Conservation (phyloP, 2,888 invertebrate species). For the Cetonia aurata region DNA sequence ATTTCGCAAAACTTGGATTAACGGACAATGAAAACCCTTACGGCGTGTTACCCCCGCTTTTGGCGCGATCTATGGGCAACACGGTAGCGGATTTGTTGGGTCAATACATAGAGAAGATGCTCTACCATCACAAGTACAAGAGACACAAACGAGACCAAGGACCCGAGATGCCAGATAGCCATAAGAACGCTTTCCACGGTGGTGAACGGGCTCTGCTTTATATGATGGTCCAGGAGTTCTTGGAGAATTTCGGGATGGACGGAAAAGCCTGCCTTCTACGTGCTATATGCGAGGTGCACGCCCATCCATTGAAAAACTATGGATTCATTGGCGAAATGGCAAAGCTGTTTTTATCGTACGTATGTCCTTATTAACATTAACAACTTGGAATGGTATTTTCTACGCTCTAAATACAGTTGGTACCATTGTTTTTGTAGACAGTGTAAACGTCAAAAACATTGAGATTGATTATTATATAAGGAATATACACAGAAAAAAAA, state of each 20-base stretch:
- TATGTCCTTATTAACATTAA: slow-evolving; percentile 49
- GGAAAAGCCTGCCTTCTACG: slow-evolving; percentile 86
- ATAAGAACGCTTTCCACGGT: slow-evolving; percentile 76
- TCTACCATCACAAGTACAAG: slow-evolving; percentile 71
- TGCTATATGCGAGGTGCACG: slow-evolving; percentile 89
- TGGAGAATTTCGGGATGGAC: slow-evolving; percentile 84
- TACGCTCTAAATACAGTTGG: too few species aligned
- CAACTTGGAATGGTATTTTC: too few species aligned
- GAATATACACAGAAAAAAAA: too few species aligned
- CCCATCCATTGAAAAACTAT: slow-evolving; percentile 81
- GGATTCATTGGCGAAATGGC: slow-evolving; percentile 87
- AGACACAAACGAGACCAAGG: slow-evolving; percentile 51
- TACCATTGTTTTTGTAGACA: too few species aligned
- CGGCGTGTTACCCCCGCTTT: slow-evolving; percentile 81
- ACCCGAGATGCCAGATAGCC: slow-evolving; percentile 65
- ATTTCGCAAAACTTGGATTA: slow-evolving; percentile 86
- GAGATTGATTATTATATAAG: too few species aligned
- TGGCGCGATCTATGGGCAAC: slow-evolving; percentile 82
- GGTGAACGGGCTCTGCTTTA: slow-evolving; percentile 87
- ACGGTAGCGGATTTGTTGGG: slow-evolving; percentile 78
- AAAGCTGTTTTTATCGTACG: slow-evolving; percentile 86
- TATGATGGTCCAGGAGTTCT: slow-evolving; percentile 82
- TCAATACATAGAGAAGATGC: slow-evolving; percentile 79
- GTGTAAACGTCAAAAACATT: too few species aligned
- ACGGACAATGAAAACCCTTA: slow-evolving; percentile 92